These are phyloP conservation scores for Plutomurus gul DNA, from an alignment of 1,140 invertebrate genomes.

Conservation along the genomic window DNA sequence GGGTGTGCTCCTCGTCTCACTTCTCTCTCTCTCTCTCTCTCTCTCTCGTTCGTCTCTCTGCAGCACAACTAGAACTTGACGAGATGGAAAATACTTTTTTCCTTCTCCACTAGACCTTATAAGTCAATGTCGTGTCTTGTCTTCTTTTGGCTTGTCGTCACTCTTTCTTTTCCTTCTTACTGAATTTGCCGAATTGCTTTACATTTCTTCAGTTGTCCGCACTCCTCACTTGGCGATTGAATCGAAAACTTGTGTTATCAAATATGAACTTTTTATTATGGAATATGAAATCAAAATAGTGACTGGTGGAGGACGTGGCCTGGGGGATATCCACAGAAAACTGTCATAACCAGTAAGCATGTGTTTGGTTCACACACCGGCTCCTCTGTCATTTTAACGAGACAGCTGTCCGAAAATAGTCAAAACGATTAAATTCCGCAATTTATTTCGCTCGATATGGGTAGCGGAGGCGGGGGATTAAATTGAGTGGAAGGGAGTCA, in stretches of 20 bases:
- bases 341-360: not conserved
- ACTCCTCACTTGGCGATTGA: not conserved
- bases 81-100: conserved; percentile 29
- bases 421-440: not conserved
- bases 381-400: not conserved
- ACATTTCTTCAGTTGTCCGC: not conserved
- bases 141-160: conserved; percentile 15
- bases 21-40: no score
- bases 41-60: no score
- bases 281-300: not conserved
- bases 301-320: not conserved
- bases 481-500: not conserved
- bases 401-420: not conserved
- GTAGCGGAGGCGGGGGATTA: no score
- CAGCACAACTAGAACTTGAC: not conserved
- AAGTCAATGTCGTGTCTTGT: conserved; percentile 26
- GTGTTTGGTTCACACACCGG: not conserved
- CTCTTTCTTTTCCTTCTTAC: not conserved
- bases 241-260: not conserved
- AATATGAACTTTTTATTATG: not conserved
- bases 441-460: no score
- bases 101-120: not conserved
- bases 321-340: not conserved
- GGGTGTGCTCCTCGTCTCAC: conserved; percentile 13
- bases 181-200: not conserved